Evolutionary conservation across 2,113 vertebrate genomes (phyloP).

Genomic region (Xiphophorus couchianus): DNA sequence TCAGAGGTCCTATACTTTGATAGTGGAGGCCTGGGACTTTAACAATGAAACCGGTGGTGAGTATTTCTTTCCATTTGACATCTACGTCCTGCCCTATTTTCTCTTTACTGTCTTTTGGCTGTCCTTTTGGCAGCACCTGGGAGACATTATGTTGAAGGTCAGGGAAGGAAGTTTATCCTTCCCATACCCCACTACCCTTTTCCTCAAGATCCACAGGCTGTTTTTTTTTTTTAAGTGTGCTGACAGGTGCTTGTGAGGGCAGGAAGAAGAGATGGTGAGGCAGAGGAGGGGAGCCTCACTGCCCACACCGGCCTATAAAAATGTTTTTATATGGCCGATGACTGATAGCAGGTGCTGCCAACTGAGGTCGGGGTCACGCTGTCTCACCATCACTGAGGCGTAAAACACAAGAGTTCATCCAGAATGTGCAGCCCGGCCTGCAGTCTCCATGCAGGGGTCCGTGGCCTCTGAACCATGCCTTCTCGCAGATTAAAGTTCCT

Average conservation of each 20-base stretch:
- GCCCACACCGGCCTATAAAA: constrained; percentile 63
- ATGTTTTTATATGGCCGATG: constrained; percentile 78
- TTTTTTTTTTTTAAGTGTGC: constrained; percentile 51
- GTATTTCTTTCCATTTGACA: constrained; percentile 73
- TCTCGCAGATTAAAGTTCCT: constrained; percentile 33
- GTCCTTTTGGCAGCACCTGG: constrained; percentile 38
- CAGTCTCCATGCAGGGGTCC: neutral
- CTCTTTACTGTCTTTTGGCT: neutral
- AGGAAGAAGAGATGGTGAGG: constrained; percentile 40
- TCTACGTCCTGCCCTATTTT: constrained; percentile 31
- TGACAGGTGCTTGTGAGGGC: constrained; percentile 78
- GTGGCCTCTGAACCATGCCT: constrained; percentile 11
- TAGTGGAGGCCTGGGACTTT: constrained; percentile 95
- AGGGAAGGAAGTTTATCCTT: constrained; percentile 68
- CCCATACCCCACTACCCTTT: constrained; percentile 54
- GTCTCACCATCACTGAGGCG: constrained; percentile 63
- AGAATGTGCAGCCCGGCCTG: constrained; percentile 9
- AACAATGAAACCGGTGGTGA: constrained; percentile 89
- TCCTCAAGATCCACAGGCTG: constrained; percentile 44
- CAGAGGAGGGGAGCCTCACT: constrained; percentile 12
- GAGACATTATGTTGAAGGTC: constrained; percentile 55
- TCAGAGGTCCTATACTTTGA: constrained; percentile 97
- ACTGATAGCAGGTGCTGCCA: constrained; percentile 78
- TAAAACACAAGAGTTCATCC: constrained; percentile 61
- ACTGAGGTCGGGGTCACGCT: constrained; percentile 63